Evolutionary conservation across 2,888 invertebrate species (phyloP).

Genomic region (Agrochola macilenta): DNA sequence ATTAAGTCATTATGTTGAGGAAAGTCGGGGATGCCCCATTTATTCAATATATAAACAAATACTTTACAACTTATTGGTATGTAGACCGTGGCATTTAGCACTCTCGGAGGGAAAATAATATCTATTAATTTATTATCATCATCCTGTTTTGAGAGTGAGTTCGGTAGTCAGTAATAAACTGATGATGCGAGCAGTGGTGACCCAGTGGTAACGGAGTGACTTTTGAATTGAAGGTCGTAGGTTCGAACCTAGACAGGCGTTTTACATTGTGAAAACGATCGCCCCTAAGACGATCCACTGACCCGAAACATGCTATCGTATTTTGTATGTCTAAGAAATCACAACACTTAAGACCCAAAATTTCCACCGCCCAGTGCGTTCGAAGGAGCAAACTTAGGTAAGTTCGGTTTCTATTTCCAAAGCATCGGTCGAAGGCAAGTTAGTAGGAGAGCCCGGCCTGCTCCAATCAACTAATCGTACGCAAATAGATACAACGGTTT

Average conservation of each 20-base stretch:
- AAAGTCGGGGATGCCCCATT: slow-evolving; percentile 43
- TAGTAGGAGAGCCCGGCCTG: slow-evolving; percentile 45
- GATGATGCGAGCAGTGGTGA: too few relatives aligned
- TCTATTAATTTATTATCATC: neutral
- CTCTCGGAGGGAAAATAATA: too few relatives aligned
- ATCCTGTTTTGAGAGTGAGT: neutral
- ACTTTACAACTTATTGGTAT: neutral
- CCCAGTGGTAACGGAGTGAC: too few relatives aligned
- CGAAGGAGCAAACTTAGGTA: slow-evolving; percentile 50
- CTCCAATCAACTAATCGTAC: slow-evolving; percentile 64
- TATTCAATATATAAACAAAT: neutral
- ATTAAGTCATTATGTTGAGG: slow-evolving; percentile 12
- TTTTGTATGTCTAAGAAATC: neutral
- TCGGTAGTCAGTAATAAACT: neutral
- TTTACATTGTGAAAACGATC: too few relatives aligned
- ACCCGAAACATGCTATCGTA: neutral
- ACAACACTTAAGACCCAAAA: slow-evolving; percentile 17
- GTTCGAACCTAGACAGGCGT: too few relatives aligned
- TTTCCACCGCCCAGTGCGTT: slow-evolving; percentile 61
- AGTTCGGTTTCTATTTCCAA: slow-evolving; percentile 75
- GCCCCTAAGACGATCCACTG: too few relatives aligned
- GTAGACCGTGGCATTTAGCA: neutral
- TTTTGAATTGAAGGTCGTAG: too few relatives aligned
- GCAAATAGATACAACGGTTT: slow-evolving; percentile 63
- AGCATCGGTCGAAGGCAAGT: slow-evolving; percentile 59